Evolutionary conservation across 2,888 invertebrate genomes (phyloP), one percentile per base, ranked within the genome.

Genomic region (Thereva nobilitata): DNA sequence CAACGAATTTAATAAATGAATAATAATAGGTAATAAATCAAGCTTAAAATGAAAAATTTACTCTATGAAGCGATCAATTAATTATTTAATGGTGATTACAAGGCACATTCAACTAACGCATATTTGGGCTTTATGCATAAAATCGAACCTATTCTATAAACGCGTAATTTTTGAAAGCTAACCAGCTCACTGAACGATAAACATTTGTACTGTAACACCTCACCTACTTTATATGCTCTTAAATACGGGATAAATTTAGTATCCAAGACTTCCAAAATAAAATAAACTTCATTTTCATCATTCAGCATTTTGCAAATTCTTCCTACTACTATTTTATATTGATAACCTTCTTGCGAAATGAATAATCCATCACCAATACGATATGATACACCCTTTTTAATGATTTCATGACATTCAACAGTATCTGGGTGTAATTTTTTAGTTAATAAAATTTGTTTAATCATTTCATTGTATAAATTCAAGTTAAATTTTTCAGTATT

Each of bases 11-110:
- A 23, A 23, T 23, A 23, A 23, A 23, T 23, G 23, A 23, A 23
- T 23, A 23, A 23, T 23, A 23, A 23, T 23, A 23, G 23, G 23
- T 23, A 23, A 23, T 23, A 2, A 23, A 23, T 23, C 1, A 23
- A 2, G 23, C 23, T 23, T 23, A 23, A 23, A 23, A 23, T 23
- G 23, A n/a, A n/a, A n/a, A n/a, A n/a, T n/a, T n/a, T n/a, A n/a
- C 45, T 42, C 42, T 42, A 8, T 8, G 42, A 42, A 42, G 42
- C 42, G 8, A 45, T 45, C 45, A 45, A 45, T 45, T 45, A 45
- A 45, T 45, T 45, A 45, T 45, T 45, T 45, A 45, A 45, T 45
- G 45, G 45, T 45, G 7, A 45, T 45, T 45, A 45, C 45, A 45
- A 45, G 45, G 45, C 45, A 45, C 45, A 45, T 45, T 45, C 45